Conservation (phyloP, 2,888 invertebrate species). For the Autographa pulchrina region DNA sequence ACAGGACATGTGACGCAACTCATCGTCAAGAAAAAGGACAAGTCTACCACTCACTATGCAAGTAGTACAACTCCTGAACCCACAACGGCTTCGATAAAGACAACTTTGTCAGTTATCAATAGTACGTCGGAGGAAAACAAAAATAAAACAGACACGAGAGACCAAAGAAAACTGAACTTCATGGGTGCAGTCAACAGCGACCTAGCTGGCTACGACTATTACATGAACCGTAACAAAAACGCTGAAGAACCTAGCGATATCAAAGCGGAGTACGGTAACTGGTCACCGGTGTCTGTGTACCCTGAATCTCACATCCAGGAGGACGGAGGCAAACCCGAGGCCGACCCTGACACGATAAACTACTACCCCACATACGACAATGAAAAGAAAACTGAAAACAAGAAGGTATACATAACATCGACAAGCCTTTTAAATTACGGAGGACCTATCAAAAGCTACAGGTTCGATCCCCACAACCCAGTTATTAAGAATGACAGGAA, state of each 20-base stretch:
- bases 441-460: constrained; percentile 82
- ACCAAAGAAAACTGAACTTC: constrained; percentile 84
- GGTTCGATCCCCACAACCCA: constrained; percentile 86
- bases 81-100: constrained; percentile 77
- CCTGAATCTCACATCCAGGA: constrained; percentile 86
- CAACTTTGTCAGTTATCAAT: constrained; percentile 67
- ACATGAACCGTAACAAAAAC: constrained; percentile 81
- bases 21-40: constrained; percentile 93
- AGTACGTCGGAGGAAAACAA: constrained; percentile 73
- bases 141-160: constrained; percentile 83
- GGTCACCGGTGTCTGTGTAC: constrained; percentile 87
- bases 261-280: constrained; percentile 87
- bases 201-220: constrained; percentile 86
- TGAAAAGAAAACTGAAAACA: constrained; percentile 81
- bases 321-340: constrained; percentile 79
- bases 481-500: constrained; percentile 88
- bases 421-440: constrained; percentile 82
- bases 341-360: constrained; percentile 81
- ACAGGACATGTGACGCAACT: constrained; percentile 94
- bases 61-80: constrained; percentile 72
- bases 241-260: constrained; percentile 82
- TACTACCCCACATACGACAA: constrained; percentile 87
- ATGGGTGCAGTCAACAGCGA: constrained; percentile 81
- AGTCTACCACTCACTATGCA: constrained; percentile 76
- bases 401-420: constrained; percentile 86